Conservation (phyloP, 2,113 vertebrate species). For the Caretta caretta region DNA sequence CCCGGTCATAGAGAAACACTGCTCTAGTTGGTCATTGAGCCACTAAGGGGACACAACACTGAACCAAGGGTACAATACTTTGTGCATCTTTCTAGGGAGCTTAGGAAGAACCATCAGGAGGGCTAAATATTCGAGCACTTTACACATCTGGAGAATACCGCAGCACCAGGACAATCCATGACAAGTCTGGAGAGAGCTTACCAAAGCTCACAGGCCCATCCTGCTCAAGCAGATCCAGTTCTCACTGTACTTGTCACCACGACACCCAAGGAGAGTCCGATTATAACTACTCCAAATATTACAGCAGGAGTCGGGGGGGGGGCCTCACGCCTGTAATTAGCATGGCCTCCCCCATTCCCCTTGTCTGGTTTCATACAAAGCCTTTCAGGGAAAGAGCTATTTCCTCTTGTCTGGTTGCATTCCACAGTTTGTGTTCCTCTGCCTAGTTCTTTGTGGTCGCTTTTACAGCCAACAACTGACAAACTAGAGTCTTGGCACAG, state of each 20-base stretch:
- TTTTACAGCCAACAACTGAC: background rate
- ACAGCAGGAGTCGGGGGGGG: background rate
- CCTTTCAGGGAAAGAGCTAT: too few relatives aligned
- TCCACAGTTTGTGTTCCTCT: background rate
- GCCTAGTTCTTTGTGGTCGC: background rate
- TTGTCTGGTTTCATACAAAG: background rate
- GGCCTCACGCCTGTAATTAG: too few relatives aligned
- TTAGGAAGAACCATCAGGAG: background rate
- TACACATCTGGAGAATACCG: background rate
- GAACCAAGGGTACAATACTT: background rate
- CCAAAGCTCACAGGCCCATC: background rate
- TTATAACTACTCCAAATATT: background rate
- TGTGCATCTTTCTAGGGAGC: background rate
- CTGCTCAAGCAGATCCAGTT: background rate
- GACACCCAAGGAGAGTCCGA: background rate
- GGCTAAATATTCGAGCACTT: background rate
- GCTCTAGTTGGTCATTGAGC: too few relatives aligned
- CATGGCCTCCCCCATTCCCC: background rate
- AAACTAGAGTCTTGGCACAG: background rate
- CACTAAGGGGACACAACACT: too few relatives aligned
- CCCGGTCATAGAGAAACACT: too few relatives aligned
- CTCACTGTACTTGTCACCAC: background rate
- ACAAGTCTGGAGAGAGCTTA: background rate
- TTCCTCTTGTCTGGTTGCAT: too few relatives aligned
- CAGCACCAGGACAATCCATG: background rate